A percentile compares a stretch with the other conserved stretches of the same genome.
These are phyloP conservation scores for Mionectes macconnelli DNA, from an alignment of 2,113 vertebrate genomes.

Conservation along the genomic window DNA sequence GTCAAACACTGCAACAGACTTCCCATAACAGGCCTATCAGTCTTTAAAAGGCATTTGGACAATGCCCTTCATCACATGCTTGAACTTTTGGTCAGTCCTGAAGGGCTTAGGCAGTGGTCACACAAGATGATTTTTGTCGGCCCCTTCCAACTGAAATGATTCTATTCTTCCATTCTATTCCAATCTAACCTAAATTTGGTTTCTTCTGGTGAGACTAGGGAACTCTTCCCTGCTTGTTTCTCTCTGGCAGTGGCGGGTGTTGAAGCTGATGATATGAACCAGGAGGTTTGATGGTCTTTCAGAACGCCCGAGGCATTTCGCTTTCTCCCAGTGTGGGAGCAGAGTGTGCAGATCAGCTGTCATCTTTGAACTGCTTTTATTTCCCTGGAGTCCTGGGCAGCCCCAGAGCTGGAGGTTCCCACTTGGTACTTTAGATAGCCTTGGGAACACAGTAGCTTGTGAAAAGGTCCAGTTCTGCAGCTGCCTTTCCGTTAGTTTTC, in stretches of 20 bases:
- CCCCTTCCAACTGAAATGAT: background rate
- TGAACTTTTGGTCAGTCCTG: background rate
- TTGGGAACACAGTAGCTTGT: fast-evolving
- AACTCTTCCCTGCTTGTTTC: background rate
- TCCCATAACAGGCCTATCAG: background rate
- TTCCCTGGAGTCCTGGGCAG: background rate
- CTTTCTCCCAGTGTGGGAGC: background rate
- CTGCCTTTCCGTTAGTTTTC: background rate
- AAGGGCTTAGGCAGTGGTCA: background rate
- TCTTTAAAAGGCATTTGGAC: background rate
- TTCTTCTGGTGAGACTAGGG: background rate
- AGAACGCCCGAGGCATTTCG: background rate
- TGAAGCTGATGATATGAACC: background rate
- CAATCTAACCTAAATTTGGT: background rate
- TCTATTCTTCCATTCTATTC: background rate
- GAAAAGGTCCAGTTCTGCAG: background rate
- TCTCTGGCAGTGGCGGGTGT: background rate
- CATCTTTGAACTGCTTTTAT: background rate
- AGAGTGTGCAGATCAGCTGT: background rate
- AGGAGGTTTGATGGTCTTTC: background rate
- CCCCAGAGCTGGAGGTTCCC: background rate
- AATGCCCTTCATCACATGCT: background rate
- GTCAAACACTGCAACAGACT: background rate
- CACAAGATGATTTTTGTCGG: fast-evolving
- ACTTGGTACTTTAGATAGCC: background rate